Evolutionary conservation across 2,797 vertebrate genomes (phyloP), one percentile per base, ranked within the genome.

Genomic region (Phoxinus dragarum): DNA sequence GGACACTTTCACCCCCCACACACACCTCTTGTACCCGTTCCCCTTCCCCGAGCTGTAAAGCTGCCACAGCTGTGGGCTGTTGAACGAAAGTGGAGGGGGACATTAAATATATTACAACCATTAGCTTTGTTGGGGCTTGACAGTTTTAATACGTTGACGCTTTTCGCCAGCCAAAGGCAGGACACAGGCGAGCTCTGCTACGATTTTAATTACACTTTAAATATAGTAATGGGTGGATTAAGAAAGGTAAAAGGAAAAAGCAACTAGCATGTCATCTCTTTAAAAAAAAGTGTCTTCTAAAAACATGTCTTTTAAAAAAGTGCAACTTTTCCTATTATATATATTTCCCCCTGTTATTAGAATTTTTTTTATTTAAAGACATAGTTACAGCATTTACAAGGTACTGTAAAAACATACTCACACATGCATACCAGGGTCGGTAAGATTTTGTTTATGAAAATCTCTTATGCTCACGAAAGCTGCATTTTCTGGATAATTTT

Each of bases 51-150:
- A 92, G 95, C 96, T 95, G 94, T 97, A 97, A 98, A 99, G 97
- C 95, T 96, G 96, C 96, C 95, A 97, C 97, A 98, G 97, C 97
- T 99, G 97, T 96, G 96, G 93, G 94, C 96, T 97, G 96, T 98
- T 96, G 97, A 96, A 95, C 95, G 95, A 96, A 95, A 95, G 96
- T 94, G 94, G 95, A 93, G 90, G 93, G 91, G 66, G 85, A 77
- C 64, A 38, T 94, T 94, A 96, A 96, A 97, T 97, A 97, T 96
- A 97, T 97, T 96, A 94, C 95, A 92, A 93, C 95, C 95, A 95
- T 98, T 97, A 96, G 92, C 90, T 94, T 96, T 96, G 97, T 96
- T 93, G 94, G 79, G 94, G 94, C 95, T 94, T 96, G 96, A 97
- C 96, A 93, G 95, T 96, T 97, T 97, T 95, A 97, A 97, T 96